phyloP scores from a whole-genome alignment of 2,888 invertebrate species.

The Hirudinaria manillensis region DNA sequence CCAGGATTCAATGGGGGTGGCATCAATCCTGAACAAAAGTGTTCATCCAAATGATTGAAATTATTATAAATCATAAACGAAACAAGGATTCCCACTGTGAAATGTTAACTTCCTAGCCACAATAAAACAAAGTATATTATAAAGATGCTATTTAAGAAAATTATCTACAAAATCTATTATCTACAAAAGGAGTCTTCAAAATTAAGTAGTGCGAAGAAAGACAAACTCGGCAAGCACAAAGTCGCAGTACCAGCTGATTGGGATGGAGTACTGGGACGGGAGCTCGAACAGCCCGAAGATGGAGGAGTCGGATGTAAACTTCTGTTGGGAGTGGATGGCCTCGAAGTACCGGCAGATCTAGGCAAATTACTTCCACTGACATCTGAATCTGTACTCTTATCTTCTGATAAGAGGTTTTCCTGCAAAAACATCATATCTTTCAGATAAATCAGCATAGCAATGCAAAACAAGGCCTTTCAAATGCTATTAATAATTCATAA shows the following conservation, averaged over 20 bases:
- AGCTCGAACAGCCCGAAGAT: background rate
- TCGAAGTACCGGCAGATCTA: background rate
- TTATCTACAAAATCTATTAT: background rate
- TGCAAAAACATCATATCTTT: background rate
- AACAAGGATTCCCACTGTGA: too few species aligned
- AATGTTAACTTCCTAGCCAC: background rate
- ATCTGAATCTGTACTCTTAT: slow-evolving; percentile 14
- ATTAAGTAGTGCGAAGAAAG: too few species aligned
- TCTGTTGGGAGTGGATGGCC: background rate
- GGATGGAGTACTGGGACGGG: slow-evolving; percentile 10
- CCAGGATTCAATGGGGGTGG: slow-evolving; percentile 19
- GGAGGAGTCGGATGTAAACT: background rate
- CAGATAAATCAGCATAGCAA: background rate
- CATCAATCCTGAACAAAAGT: background rate
- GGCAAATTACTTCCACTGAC: slow-evolving; percentile 15
- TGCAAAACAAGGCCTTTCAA: background rate
- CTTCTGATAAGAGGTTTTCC: slow-evolving; percentile 8
- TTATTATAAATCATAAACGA: background rate
- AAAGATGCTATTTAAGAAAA: background rate
- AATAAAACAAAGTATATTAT: background rate
- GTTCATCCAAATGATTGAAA: background rate
- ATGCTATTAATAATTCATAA: background rate
- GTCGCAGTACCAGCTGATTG: background rate
- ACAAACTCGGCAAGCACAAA: background rate
- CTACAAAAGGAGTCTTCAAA: background rate